Conservation (phyloP, 2,888 invertebrate genomes). For the Podotricha telesiphe region DNA sequence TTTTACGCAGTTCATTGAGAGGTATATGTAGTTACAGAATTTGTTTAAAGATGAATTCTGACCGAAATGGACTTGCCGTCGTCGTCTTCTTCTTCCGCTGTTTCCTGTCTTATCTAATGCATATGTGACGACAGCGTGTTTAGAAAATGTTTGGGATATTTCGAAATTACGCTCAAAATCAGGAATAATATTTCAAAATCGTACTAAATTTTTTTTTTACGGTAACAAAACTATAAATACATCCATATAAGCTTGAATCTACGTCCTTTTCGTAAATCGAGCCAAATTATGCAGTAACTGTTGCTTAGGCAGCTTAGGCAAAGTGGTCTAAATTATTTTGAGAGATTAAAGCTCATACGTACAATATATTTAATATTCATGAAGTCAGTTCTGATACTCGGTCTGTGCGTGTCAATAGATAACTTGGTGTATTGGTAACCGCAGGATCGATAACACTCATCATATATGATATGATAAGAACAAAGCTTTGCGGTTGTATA, state of each 20-base stretch:
- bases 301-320: constrained; percentile 13
- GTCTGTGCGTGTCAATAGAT: constrained; percentile 20
- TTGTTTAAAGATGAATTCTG: no score
- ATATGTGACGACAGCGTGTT: no score
- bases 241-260: not conserved
- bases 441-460: constrained; percentile 15
- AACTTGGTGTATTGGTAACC: constrained; percentile 17
- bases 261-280: not conserved
- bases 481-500: not conserved
- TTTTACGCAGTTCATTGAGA: no score
- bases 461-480: constrained; percentile 13
- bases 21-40: no score
- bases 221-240: no score
- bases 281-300: not conserved
- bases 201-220: no score
- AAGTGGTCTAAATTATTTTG: constrained; percentile 3
- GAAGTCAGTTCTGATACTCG: constrained; percentile 8
- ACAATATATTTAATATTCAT: constrained; percentile 19
- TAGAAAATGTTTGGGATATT: no score
- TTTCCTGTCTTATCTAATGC: no score
- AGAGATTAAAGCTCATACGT: not conserved
- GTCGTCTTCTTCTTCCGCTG: no score
- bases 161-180: no score
- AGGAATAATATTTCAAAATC: no score
- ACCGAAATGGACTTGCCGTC: no score